Conservation (phyloP, 2,797 vertebrate species). For the Erethizon dorsatum region DNA sequence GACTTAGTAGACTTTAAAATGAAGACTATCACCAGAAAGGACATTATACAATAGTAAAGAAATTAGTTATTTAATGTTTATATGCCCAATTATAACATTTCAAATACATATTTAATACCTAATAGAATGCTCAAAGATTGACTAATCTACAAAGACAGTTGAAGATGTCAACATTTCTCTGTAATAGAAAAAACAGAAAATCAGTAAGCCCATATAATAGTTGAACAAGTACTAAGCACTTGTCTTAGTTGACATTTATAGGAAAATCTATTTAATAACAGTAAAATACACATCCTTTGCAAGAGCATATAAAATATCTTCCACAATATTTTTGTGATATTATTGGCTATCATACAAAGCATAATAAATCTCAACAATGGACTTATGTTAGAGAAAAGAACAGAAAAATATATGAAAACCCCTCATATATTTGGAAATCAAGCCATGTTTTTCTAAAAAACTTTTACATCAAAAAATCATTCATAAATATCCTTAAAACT, state of each 20-base stretch:
- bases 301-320: neutral
- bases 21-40: neutral
- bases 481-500: neutral
- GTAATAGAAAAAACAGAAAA: neutral
- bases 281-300: neutral
- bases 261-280: neutral
- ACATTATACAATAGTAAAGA: neutral
- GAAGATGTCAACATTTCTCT: neutral
- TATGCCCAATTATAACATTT: neutral
- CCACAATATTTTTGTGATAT: neutral
- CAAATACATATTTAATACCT: neutral
- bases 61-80: neutral
- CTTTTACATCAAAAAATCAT: neutral
- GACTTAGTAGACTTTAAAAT: neutral
- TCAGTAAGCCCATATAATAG: neutral
- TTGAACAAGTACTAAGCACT: neutral
- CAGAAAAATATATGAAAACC: neutral
- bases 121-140: neutral
- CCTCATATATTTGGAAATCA: neutral
- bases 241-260: constrained; percentile 6
- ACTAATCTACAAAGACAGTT: neutral
- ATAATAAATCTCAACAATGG: neutral
- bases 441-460: neutral
- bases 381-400: neutral
- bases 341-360: neutral